Percentiles rank a stretch among this genome's conserved stretches.
Conservation (phyloP, 37 sponge, comb jelly and placozoan species). For the Halisarca cf. caerulea region DNA sequence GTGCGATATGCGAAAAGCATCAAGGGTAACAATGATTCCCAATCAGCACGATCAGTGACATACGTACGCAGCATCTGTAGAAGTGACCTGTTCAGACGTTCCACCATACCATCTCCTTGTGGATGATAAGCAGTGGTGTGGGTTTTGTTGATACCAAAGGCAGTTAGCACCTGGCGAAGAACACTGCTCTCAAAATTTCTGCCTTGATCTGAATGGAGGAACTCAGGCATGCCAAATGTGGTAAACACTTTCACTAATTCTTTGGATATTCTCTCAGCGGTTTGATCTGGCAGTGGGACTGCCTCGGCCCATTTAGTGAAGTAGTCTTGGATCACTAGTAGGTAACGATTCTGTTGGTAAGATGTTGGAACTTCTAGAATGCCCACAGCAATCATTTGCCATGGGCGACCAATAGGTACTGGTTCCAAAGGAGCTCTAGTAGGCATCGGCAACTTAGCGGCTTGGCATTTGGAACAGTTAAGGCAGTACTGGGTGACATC, state of each 20-base stretch:
- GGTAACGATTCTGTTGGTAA: no score
- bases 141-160: background rate
- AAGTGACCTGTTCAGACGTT: no score
- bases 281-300: no score
- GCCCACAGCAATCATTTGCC: no score
- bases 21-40: no score
- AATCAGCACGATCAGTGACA: slow-evolving; percentile 43
- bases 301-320: no score
- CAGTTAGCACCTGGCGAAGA: slow-evolving; percentile 22
- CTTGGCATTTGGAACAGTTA: slow-evolving; percentile 21
- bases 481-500: background rate
- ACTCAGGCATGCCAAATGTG: slow-evolving; percentile 37
- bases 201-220: slow-evolving; percentile 68
- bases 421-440: slow-evolving; percentile 1
- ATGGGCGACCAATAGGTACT: background rate
- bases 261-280: background rate
- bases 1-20: no score
- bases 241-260: slow-evolving; percentile 6
- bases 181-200: slow-evolving; percentile 60
- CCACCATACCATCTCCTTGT: no score
- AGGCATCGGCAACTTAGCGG: slow-evolving; percentile 15
- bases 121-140: no score
- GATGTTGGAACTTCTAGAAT: no score
- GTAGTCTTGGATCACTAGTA: no score
- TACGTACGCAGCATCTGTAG: slow-evolving; percentile 52